Base-by-base conservation (phyloP, 2,888 invertebrate species). In the Creontiades dilutus region DNA sequence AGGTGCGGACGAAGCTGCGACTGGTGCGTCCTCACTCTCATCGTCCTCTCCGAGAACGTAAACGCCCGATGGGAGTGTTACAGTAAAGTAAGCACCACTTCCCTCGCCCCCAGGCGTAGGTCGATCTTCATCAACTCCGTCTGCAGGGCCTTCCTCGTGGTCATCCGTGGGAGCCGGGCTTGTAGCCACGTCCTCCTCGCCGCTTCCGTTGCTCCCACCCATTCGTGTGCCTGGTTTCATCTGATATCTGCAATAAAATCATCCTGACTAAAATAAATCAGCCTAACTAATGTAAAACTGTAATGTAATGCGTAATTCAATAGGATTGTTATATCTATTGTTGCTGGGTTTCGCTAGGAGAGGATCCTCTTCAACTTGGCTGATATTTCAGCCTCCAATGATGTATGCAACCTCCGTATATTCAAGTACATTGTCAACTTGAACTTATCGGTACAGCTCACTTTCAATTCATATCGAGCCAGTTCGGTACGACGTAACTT, bases 191-290 rank as follows among this genome's bases (percentile, higher is more conserved):
- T 80, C 88, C 27, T 88, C 88, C 14, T 86, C 76, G 13, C 86
- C 76, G 12, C 86, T 68, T 75, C 86, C 86, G 37, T 78, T 88
- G 52, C 88, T 78, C 55, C 88, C 88, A 19, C 88, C 88, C 88
- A 88, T 88, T 88, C 80, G 76, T 78, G 88, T 37, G 37, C 14
- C 88, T 47, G 88, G 88, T 88, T 88, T 88, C 88, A 88, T 88
- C 78, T 78, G 55, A 13, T 47, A 14, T 52, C 88, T 88, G 52
- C 23, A 86, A 86, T 23, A 47, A 52, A n/a, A 82, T 14, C 2
- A 37, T 4, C 37, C 37, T 37, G 37, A 37, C 7, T 37, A 37
- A 37, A 37, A 37, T 37, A 37, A 4, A 37, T 37, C 7, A 2
- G 37, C 37, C 37, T 7, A 37, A 37, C 37, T 37, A 37, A 37